Evolutionary conservation across 2,888 invertebrate genomes (phyloP), one percentile per base, ranked within the genome.

Genomic region (Orthosia incerta): DNA sequence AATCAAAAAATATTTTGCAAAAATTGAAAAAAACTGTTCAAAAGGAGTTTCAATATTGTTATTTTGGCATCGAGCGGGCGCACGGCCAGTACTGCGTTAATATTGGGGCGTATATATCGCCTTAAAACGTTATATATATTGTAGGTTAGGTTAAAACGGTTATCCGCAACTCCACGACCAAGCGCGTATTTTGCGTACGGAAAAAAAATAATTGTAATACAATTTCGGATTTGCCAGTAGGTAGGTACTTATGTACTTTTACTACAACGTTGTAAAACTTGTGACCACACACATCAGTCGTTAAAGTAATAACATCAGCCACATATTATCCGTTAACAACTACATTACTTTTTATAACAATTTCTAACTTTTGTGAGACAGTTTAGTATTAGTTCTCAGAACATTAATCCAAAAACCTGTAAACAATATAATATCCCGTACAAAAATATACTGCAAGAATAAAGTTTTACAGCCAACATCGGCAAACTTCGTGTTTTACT

Each of bases 401-500:
- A 39, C 57, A 68, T 64, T 69, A 80, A 69, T 53, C 60, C 55
- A 31, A 61, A 62, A 69, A 50, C 50, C 45, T 62, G 23, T 50
- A 48, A 55, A 50, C 18, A 63, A 67, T 59, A 63, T 63, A 66
- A 74, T 66, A 55, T 70, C 62, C 39, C 57, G 45, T 63, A 66
- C 62, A 55, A 60, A 80, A 80, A 79, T 67, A 68, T 51, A 83
- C 80, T 61, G 70, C 46, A 51, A 59, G 70, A 67, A 83, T 75
- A 79, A 74, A 79, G 60, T 74, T 75, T 79, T 75, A 80, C 71
- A 63, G 51, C 57, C 75, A 67, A 62, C 74, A 51, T 83, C 65
- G 62, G 55, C 16, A 68, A 83, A 75, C 63, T 83, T 83, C 68
- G 55, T 82, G 74, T 83, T 74, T 76, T 75, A 71, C 69, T 71